phyloP scores from a whole-genome alignment of 2,888 invertebrate species.

The Pyrocoelia pectoralis region DNA sequence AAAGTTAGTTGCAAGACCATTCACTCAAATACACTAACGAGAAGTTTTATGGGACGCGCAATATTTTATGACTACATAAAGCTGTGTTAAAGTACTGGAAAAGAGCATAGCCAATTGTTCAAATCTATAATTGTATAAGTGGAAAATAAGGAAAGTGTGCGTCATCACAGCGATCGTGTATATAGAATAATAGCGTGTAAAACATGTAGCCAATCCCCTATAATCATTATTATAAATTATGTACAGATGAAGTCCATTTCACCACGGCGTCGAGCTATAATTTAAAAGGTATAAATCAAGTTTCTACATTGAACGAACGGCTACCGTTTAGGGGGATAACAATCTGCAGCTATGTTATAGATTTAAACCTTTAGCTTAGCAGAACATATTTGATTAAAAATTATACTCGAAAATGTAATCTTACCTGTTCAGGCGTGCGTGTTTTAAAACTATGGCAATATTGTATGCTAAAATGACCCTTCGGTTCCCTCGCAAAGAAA shows the following conservation, averaged over 20 bases:
- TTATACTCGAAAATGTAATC: conserved; percentile 35
- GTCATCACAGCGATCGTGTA: not conserved
- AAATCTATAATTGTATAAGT: conserved; percentile 6
- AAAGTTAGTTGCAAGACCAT: too few species aligned
- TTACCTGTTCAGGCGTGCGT: conserved; percentile 78
- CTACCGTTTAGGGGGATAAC: conserved; percentile 33
- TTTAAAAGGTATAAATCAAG: conserved; percentile 52
- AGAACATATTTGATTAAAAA: conserved; percentile 11
- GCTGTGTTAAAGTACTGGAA: too few species aligned
- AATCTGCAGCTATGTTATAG: conserved; percentile 14
- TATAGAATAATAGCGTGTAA: conserved; percentile 32
- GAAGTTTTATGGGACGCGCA: too few species aligned
- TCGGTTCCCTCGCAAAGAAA: conserved; percentile 77
- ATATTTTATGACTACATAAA: too few species aligned
- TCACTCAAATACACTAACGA: too few species aligned
- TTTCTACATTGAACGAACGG: conserved; percentile 30
- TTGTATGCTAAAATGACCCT: conserved; percentile 73
- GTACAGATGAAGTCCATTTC: conserved; percentile 49
- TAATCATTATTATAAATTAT: conserved; percentile 49
- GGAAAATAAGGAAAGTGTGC: conserved; percentile 29
- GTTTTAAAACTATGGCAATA: conserved; percentile 86
- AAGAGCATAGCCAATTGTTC: not conserved
- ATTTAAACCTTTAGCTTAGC: not conserved
- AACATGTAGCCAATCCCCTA: conserved; percentile 34
- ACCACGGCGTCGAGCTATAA: conserved; percentile 49